Evolutionary conservation across 2,888 invertebrate genomes (phyloP).

Genomic region (Siphonodentalium dalli): DNA sequence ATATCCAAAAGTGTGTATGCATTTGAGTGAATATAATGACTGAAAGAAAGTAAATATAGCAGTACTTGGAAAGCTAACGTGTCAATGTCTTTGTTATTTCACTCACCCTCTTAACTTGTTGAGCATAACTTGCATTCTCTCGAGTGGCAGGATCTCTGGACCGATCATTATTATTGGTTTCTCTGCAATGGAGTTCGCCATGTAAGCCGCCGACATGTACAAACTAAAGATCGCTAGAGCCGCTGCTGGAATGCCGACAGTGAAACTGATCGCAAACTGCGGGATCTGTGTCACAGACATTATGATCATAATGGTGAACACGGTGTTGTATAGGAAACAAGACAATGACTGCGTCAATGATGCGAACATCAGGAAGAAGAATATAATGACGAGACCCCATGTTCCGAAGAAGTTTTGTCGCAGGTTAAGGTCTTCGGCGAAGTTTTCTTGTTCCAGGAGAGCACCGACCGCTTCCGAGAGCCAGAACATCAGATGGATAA

Average conservation of each 20-base stretch:
- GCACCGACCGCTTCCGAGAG: constrained; percentile 29
- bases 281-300: constrained; percentile 42
- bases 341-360: constrained; percentile 12
- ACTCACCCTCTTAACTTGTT: constrained; percentile 16
- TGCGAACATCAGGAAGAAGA: constrained; percentile 24
- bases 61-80: no score
- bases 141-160: constrained; percentile 30
- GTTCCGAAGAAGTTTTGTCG: constrained; percentile 34
- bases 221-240: constrained; percentile 28
- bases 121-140: constrained; percentile 23
- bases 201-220: constrained; percentile 35
- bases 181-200: constrained; percentile 44
- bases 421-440: constrained; percentile 15
- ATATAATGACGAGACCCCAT: constrained; percentile 34
- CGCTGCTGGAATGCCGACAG: constrained; percentile 36
- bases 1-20: no score
- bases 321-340: constrained; percentile 39
- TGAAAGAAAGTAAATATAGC: no score
- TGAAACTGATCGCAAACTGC: constrained; percentile 30
- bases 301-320: constrained; percentile 30
- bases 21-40: no score
- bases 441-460: constrained; percentile 24
- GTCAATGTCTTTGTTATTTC: no score
- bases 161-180: constrained; percentile 41
- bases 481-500: constrained; percentile 40